These are phyloP conservation scores for Pachyuromys duprasi DNA, from an alignment of 2,797 vertebrate species.

Conservation along the genomic window DNA sequence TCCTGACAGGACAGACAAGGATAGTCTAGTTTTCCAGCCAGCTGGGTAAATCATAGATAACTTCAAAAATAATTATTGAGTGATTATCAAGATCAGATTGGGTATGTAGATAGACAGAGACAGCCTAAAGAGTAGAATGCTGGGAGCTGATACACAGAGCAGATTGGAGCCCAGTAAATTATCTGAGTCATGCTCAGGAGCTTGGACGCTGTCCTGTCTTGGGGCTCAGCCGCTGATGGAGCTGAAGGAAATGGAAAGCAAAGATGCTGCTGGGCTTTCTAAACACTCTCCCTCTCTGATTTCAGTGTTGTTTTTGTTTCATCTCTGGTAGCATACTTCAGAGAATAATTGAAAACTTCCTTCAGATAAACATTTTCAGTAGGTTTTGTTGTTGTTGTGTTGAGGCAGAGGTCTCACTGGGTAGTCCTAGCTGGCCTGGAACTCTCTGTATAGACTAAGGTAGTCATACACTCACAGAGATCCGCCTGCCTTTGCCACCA, in stretches of 20 bases:
- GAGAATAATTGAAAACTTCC: neutral
- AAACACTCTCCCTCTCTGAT: neutral
- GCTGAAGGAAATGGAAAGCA: neutral
- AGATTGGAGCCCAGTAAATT: neutral
- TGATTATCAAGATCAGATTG: neutral
- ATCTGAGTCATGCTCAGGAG: fast-evolving
- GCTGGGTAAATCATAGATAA: neutral
- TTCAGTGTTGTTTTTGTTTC: neutral
- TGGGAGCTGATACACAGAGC: neutral
- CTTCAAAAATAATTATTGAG: neutral
- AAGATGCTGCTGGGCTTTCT: neutral
- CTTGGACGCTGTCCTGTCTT: neutral
- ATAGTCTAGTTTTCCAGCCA: neutral
- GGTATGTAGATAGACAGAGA: neutral
- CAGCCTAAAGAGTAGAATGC: neutral
- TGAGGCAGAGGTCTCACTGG: neutral
- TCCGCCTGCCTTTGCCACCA: neutral
- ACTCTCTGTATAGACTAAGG: neutral
- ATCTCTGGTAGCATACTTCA: neutral
- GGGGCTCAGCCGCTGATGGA: neutral
- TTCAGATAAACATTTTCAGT: neutral
- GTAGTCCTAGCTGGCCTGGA: neutral
- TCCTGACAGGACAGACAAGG: neutral
- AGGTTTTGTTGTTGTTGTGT: neutral
- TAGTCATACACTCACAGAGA: neutral